Evolutionary conservation across 2,113 vertebrate genomes (phyloP), one percentile per base, ranked within the genome.

Genomic region (Panurus biarmicus): DNA sequence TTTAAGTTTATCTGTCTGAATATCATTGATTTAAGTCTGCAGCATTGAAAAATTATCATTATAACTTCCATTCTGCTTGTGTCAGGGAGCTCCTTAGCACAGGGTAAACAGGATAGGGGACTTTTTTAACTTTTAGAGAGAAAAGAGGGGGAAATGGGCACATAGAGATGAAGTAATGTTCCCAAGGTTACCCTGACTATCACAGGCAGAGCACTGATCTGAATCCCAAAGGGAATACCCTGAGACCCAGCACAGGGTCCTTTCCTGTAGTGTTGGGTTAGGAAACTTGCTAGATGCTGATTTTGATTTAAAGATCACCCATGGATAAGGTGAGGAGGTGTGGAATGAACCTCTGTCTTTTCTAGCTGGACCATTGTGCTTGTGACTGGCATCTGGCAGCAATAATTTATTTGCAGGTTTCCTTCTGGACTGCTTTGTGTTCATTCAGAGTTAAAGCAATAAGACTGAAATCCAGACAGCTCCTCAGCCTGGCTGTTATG

Each of bases 1-100:
- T 40, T 25, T 24, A 18, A 23, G 64, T 53, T 89, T 48, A 23
- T 48, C 42, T 79, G 14, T 14, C 51, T n/a, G 48, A 87, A 40
- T 18, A 19, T 56, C 9, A 1, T n/a, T 50, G 65, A 45, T 78
- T 85, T 44, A 64, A 36, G 7, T 65, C 38, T 40, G 62, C 36
- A 72, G 6, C 50, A 33, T 1, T 6, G 3, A 69, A 36, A 33
- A 14, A 22, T 31, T 24, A 4, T 25, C 13, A 2, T 23, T 28
- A 10, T 2, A 51, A 31, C 17, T 56, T 50, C 17, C 22, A 1
- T 40, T 33, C 4, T 9, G 17, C 18, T 57, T 0, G 0, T 45
- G 72, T 31, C 12, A 8, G 67, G 25, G 50, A 26, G 35, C 28
- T 66, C 13, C 71, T 58, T 25, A 14, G 47, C 0, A 8, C 0